phyloP scores from a whole-genome alignment of 2,888 invertebrate genomes.

The Imbricaverruca yamaguchii region DNA sequence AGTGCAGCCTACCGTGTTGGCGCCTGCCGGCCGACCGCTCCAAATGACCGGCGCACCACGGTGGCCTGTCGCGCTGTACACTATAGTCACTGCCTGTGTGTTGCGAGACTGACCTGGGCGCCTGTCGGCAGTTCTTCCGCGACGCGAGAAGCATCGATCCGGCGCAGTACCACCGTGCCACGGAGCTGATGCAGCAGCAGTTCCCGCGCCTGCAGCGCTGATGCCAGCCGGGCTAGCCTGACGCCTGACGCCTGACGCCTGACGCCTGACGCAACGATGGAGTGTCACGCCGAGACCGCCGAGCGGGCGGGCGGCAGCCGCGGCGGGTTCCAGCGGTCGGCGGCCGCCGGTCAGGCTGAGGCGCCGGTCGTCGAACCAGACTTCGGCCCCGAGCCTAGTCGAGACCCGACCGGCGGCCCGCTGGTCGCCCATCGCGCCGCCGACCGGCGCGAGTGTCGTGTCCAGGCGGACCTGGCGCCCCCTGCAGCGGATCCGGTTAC shows the following conservation, averaged over 20 bases:
- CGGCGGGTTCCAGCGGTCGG: not conserved
- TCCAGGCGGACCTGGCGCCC: too few species aligned
- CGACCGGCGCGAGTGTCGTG: too few species aligned
- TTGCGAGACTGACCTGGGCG: not conserved
- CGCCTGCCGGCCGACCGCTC: too few species aligned
- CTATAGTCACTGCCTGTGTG: too few species aligned
- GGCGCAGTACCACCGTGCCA: not conserved
- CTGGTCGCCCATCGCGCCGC: too few species aligned
- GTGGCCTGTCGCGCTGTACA: too few species aligned
- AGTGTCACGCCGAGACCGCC: not conserved
- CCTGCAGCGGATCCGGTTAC: not conserved
- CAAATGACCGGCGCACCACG: too few species aligned
- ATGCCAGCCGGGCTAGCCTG: not conserved
- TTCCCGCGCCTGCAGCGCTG: constrained; percentile 1
- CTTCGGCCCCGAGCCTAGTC: not conserved
- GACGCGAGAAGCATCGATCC: not conserved
- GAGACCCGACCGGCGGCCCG: too few species aligned
- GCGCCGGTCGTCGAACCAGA: not conserved
- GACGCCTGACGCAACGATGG: not conserved
- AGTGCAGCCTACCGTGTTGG: too few species aligned
- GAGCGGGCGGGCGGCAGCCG: not conserved
- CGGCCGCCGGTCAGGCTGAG: not conserved
- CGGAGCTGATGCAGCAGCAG: not conserved
- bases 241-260: too few species aligned
- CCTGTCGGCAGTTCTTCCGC: not conserved